A percentile compares a stretch with the other conserved stretches of the same genome.
phyloP scores from a whole-genome alignment of 2,113 vertebrate genomes.

The Barbus barbus region DNA sequence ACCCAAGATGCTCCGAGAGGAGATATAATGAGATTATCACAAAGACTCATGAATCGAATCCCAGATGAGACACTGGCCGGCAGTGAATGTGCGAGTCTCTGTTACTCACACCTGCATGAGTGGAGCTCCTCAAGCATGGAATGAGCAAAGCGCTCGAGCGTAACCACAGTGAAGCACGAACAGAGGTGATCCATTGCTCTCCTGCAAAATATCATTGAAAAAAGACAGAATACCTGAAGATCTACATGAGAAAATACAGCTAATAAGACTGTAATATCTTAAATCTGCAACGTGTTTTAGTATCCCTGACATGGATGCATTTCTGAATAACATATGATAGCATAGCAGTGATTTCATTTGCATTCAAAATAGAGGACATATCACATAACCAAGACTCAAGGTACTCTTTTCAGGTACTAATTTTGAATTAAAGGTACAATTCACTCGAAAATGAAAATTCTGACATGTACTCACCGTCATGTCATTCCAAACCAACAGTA shows the following conservation, averaged over 20 bases:
- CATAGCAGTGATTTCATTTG: not conserved
- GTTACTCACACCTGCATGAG: constrained; percentile 23
- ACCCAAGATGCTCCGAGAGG: not conserved
- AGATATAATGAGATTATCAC: constrained; percentile 49
- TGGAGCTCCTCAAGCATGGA: constrained; percentile 26
- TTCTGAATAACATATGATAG: not conserved
- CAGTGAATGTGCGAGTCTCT: not conserved
- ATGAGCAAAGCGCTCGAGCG: constrained; percentile 26
- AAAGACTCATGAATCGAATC: constrained; percentile 14
- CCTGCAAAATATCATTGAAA: not conserved
- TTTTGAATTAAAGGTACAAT: not conserved
- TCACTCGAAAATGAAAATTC: not conserved
- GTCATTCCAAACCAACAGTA: not conserved
- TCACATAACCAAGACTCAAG: not conserved
- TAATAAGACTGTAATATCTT: not conserved
- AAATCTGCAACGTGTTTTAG: not conserved
- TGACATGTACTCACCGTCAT: not conserved
- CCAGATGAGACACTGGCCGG: not conserved
- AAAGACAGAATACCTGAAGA: not conserved
- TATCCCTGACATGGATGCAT: not conserved
- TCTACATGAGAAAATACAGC: not conserved
- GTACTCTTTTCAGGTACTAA: not conserved
- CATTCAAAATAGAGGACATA: not conserved
- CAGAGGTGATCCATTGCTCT: constrained; percentile 12
- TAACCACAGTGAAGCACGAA: not conserved